These are phyloP conservation scores for Catharus minimus DNA, from an alignment of 2,113 vertebrate species.

Conservation along the genomic window DNA sequence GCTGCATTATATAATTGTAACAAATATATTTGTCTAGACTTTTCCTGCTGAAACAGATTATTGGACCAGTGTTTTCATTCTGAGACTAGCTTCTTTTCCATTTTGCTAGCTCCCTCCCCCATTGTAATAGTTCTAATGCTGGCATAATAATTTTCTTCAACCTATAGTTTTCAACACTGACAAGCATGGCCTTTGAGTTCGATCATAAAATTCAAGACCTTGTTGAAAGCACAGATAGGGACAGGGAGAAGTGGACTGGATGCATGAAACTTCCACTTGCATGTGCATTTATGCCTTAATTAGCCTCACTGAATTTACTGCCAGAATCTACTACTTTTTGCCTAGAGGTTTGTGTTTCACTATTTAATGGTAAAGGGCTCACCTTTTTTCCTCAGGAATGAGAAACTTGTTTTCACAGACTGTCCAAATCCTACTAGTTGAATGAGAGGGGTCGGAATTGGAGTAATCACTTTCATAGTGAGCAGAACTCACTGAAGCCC, in stretches of 20 bases:
- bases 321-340: background rate
- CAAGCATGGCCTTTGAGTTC: background rate
- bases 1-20: background rate
- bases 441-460: background rate
- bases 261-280: background rate
- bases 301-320: background rate
- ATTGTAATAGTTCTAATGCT: background rate
- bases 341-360: conserved; percentile 31
- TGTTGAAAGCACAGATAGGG: background rate
- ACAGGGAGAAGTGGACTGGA: background rate
- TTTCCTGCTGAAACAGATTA: background rate
- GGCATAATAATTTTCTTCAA: background rate
- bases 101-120: background rate
- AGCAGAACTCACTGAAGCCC: background rate
- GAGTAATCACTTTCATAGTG: background rate
- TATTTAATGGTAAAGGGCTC: conserved; percentile 26
- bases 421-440: conserved; percentile 1
- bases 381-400: conserved; percentile 27
- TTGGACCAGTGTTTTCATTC: conserved; percentile 21
- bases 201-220: background rate
- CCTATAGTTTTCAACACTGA: background rate
- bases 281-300: conserved; percentile 44
- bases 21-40: conserved; percentile 25
- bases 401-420: conserved; percentile 37
- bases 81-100: background rate